Evolutionary conservation across 2,888 invertebrate species (phyloP).

Genomic region (Rotaria magnacalcarata): DNA sequence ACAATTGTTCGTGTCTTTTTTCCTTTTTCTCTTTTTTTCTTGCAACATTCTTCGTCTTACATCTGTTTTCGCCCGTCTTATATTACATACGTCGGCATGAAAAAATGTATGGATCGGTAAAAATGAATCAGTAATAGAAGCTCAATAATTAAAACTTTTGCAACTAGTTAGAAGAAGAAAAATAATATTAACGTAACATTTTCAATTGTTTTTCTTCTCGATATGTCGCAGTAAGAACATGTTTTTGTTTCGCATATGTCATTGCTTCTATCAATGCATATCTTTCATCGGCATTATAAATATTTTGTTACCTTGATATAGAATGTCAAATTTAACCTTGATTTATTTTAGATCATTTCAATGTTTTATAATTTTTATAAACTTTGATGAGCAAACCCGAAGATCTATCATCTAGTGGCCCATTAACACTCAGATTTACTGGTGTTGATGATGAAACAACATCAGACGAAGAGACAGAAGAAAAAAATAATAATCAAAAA

Average conservation of each 20-base stretch:
- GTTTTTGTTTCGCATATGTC: not conserved
- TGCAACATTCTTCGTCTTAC: not conserved
- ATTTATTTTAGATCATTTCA: not conserved
- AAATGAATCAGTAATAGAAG: not conserved
- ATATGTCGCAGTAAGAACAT: not conserved
- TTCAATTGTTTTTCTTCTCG: not conserved
- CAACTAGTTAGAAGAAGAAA: not conserved
- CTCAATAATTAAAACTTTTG: not conserved
- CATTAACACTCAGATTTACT: not conserved
- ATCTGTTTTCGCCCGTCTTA: not conserved
- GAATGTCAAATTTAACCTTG: not conserved
- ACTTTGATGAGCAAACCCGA: not conserved
- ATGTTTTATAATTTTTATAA: not conserved
- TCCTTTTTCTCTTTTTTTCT: not conserved
- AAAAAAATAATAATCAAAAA: not conserved
- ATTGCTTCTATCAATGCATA: not conserved
- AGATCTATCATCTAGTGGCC: not conserved
- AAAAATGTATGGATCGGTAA: not conserved
- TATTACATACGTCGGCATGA: not conserved
- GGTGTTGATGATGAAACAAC: not conserved
- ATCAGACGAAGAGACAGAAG: not conserved
- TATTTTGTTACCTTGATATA: not conserved
- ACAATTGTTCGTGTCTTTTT: conserved; percentile 15
- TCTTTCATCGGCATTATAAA: not conserved
- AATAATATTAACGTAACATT: not conserved